A percentile compares a stretch with the other conserved stretches of the same genome.
Conservation (phyloP, 2,888 invertebrate genomes). For the Pyrgus malvae region DNA sequence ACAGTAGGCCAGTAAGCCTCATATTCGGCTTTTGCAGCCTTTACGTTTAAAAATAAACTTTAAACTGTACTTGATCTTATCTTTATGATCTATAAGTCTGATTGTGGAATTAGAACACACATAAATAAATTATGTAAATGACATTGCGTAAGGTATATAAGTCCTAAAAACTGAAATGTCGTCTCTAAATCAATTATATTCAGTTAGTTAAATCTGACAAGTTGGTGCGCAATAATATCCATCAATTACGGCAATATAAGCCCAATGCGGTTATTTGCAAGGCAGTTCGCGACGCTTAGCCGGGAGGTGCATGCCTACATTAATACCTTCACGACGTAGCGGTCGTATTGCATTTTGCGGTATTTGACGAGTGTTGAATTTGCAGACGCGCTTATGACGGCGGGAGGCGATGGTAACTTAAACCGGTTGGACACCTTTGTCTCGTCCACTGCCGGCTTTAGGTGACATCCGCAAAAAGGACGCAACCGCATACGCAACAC, state of each 20-base stretch:
- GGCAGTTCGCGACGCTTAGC: slow-evolving; percentile 44
- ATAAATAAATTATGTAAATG: neutral
- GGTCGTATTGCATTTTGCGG: slow-evolving; percentile 61
- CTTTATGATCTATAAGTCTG: too few relatives aligned
- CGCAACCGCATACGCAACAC: slow-evolving; percentile 66
- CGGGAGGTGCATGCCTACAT: slow-evolving; percentile 43
- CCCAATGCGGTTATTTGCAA: slow-evolving; percentile 8
- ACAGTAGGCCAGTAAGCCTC: too few relatives aligned
- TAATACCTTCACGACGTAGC: slow-evolving; percentile 46
- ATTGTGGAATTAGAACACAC: neutral
- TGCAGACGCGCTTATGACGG: slow-evolving; percentile 75
- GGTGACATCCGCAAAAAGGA: slow-evolving; percentile 79
- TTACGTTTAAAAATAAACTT: too few relatives aligned
- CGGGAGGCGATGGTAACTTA: slow-evolving; percentile 64
- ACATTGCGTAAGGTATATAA: neutral
- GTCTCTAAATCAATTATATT: slow-evolving; percentile 14
- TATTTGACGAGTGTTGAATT: slow-evolving; percentile 77
- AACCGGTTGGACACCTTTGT: slow-evolving; percentile 78
- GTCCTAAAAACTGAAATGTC: slow-evolving; percentile 19
- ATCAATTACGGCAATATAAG: slow-evolving; percentile 15
- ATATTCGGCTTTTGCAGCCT: too few relatives aligned
- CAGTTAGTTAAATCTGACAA: slow-evolving; percentile 15
- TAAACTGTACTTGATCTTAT: too few relatives aligned
- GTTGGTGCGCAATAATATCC: slow-evolving; percentile 21
- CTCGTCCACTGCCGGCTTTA: slow-evolving; percentile 67